A percentile compares a stretch with the other conserved stretches of the same genome.
phyloP scores from a whole-genome alignment of 1,140 invertebrate genomes.

The Oppia nitens region DNA sequence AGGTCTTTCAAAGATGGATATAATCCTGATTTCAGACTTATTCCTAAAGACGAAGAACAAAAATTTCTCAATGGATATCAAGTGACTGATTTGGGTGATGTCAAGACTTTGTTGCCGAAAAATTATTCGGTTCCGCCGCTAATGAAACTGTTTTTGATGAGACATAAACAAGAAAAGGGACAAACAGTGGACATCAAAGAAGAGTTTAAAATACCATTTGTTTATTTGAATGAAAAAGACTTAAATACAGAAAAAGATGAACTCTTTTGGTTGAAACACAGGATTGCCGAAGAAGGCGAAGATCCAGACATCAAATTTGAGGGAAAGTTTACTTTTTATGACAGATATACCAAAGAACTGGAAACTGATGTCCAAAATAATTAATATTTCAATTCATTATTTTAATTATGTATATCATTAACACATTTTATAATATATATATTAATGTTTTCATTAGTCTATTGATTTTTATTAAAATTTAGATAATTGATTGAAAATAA shows the following conservation, averaged over 20 bases:
- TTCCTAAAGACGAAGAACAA: constrained; percentile 18
- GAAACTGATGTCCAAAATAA: neutral
- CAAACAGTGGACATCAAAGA: neutral
- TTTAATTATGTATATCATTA: too few species aligned
- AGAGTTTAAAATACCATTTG: constrained; percentile 10
- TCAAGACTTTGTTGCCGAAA: constrained; percentile 7
- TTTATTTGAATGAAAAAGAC: constrained; percentile 7
- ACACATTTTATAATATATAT: too few species aligned
- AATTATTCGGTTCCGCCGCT: constrained; percentile 14
- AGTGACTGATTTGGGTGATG: constrained; percentile 7
- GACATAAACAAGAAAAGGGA: neutral
- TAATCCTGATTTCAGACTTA: constrained; percentile 16
- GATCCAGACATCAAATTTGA: constrained; percentile 4
- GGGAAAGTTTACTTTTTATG: constrained; percentile 5
- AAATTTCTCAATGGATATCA: neutral
- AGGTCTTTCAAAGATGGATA: constrained; percentile 1
- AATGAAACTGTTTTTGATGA: constrained; percentile 11
- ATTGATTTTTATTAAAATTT: too few species aligned
- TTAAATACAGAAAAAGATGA: neutral
- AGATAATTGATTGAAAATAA: too few species aligned
- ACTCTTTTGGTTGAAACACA: constrained; percentile 10
- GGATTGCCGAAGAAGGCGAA: constrained; percentile 10
- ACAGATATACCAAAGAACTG: neutral
- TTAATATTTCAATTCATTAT: too few species aligned
- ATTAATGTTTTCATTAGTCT: too few species aligned